A percentile compares a stretch with the other conserved stretches of the same genome.
Evolutionary conservation across 2,797 vertebrate species (phyloP).

Genomic region (Sebastes cheni): DNA sequence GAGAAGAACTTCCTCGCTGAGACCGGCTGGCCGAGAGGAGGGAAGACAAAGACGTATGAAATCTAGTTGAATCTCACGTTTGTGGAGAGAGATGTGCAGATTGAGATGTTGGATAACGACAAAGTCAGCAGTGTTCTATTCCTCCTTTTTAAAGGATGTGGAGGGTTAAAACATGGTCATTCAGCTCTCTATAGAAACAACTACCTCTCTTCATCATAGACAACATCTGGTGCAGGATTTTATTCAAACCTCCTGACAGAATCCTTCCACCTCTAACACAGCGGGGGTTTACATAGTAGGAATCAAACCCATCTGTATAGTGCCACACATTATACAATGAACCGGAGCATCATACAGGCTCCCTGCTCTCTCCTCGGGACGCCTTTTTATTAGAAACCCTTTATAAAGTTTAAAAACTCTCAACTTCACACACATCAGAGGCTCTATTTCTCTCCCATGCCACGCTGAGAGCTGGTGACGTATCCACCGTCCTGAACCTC

Average conservation of each 20-base stretch:
- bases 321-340: background rate
- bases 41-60: no score
- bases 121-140: background rate
- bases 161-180: background rate
- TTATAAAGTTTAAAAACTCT: slow-evolving; percentile 10
- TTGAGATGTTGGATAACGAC: background rate
- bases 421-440: slow-evolving; percentile 9
- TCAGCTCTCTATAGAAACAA: background rate
- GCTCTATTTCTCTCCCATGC: background rate
- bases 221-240: background rate
- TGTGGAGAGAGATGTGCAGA: background rate
- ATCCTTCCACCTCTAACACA: background rate
- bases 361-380: background rate
- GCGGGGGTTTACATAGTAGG: background rate
- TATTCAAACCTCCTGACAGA: background rate
- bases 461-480: background rate
- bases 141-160: background rate
- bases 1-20: background rate
- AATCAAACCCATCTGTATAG: background rate
- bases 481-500: background rate
- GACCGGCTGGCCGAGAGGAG: background rate
- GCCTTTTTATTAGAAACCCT: background rate
- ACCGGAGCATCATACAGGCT: background rate
- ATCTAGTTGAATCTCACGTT: background rate
- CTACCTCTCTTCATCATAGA: background rate